These are phyloP conservation scores for Microcebus murinus DNA, from an alignment of 2,113 vertebrate genomes.

Conservation along the genomic window DNA sequence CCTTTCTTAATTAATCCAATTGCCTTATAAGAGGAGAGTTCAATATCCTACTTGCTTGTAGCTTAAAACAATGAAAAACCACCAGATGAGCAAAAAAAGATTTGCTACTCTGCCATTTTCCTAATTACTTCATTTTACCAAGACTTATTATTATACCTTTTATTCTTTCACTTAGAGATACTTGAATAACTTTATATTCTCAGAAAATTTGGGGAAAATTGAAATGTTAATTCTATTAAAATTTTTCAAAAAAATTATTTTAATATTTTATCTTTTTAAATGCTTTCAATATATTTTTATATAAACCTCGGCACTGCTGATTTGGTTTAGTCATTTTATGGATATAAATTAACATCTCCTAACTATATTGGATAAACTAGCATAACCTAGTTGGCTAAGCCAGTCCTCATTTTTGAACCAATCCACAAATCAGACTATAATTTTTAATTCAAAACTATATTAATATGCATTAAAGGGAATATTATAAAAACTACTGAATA, in stretches of 20 bases:
- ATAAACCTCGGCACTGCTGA: not conserved
- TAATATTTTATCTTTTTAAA: not conserved
- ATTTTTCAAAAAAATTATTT: not conserved
- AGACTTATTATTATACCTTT: not conserved
- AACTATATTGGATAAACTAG: not conserved
- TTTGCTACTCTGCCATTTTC: not conserved
- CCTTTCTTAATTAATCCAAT: not conserved
- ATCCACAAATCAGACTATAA: not conserved
- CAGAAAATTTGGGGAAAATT: not conserved
- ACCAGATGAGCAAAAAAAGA: not conserved
- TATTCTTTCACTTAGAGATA: not conserved
- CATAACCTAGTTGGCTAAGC: not conserved
- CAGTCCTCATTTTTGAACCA: constrained; percentile 26
- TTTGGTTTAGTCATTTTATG: not conserved
- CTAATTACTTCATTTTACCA: not conserved
- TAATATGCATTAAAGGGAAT: not conserved
- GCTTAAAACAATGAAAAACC: not conserved
- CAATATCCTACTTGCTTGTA: not conserved
- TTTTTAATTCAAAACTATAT: constrained; percentile 32
- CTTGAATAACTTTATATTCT: not conserved
- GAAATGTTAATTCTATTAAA: not conserved
- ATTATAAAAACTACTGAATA: not conserved
- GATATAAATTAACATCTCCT: not conserved
- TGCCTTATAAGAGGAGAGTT: not conserved
- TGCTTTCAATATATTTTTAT: not conserved